Conservation (phyloP, 2,113 vertebrate species). For the Acrocephalus kingi region DNA sequence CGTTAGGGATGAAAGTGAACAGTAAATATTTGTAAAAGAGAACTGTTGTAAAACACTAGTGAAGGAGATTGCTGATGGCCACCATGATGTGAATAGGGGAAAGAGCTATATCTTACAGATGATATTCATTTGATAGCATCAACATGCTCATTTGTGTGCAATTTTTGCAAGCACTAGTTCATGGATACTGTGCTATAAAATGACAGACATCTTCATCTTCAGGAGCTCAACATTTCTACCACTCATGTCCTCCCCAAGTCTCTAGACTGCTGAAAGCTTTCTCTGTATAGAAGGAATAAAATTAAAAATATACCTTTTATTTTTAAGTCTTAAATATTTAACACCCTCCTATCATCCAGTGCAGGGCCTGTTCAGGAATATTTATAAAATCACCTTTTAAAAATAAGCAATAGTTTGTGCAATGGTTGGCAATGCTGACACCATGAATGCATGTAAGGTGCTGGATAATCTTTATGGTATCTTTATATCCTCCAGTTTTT, state of each 20-base stretch:
- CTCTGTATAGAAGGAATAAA: background rate
- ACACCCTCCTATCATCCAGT: background rate
- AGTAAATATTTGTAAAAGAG: slow-evolving; percentile 24
- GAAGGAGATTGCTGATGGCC: background rate
- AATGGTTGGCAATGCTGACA: background rate
- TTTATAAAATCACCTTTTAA: background rate
- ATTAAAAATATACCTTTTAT: background rate
- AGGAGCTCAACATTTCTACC: background rate
- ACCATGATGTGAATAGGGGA: background rate
- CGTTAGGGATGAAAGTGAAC: background rate
- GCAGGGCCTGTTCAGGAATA: background rate
- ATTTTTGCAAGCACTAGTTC: background rate
- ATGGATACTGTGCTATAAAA: background rate
- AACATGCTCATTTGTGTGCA: background rate
- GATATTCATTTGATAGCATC: background rate
- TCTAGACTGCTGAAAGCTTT: background rate
- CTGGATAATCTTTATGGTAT: background rate
- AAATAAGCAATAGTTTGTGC: background rate
- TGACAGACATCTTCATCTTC: background rate
- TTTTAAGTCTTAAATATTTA: background rate
- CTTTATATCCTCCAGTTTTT: background rate
- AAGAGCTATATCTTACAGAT: background rate
- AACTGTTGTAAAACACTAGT: background rate
- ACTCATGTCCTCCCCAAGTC: background rate
- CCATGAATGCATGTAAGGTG: background rate